Evolutionary conservation across 2,113 vertebrate species (phyloP), one percentile per base, ranked within the genome.

Genomic region (Anser cygnoides): DNA sequence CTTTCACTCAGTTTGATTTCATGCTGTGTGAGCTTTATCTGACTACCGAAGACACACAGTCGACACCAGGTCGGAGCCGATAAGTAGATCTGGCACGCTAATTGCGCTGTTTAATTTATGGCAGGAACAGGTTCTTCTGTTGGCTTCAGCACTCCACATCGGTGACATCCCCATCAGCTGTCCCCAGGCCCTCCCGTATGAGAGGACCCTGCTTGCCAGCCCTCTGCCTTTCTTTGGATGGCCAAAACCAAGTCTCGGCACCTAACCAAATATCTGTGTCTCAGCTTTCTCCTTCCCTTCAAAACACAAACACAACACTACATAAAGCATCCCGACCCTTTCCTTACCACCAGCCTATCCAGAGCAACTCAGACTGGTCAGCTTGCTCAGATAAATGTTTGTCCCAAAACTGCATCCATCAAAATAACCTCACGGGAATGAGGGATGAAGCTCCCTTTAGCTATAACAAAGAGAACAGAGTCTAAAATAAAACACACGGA

Each of bases 341-440:
- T n/a, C 76, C 61, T 43, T 14, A 43, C n/a, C 19, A 31, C 4
- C 58, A 55, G 0, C 57, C 37, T 25, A 1, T 15, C 31, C 76
- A 44, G 33, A 62, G 68, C 50, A 12, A 22, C 15, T 54, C 26
- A 10, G 29, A 39, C 29, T 39, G 58, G 16, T 59, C 13, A 10
- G 68, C 5, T 5, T 5, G 8, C 68, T 67, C 49, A 14, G 46
- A 41, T 3, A 26, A 68, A 67, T 0, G 1, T 20, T 79, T 62
- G 41, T 1, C 44, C 82, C 67, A 6, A 62, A 6, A 35, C 18
- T 31, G 9, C 3, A 15, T 11, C 52, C 55, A 35, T 76, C 68
- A 21, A 10, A 84, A 52, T 1, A 0, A 11, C 15, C 44, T 73
- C n/a, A 1, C 20, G 18, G 3, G 1, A 5, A 10, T 6, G 31